Conservation (phyloP, 2,888 invertebrate species). For the Gerosis bhagava region DNA sequence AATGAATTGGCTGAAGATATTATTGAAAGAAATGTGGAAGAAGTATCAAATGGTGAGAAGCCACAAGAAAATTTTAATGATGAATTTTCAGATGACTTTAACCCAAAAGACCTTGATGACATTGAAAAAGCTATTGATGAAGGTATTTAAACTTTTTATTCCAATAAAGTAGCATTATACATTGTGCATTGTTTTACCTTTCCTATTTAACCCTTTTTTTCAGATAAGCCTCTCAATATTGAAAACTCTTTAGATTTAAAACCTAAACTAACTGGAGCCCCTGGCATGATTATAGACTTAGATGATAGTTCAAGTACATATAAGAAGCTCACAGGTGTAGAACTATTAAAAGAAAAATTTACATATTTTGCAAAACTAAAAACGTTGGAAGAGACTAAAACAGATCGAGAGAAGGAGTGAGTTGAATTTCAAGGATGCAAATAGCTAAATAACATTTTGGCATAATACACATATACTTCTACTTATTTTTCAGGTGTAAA, state of each 20-base stretch:
- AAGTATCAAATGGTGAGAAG: not conserved
- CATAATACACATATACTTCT: not conserved
- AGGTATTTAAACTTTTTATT: no score
- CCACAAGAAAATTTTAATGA: slow-evolving; percentile 35
- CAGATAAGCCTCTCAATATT: slow-evolving; percentile 25
- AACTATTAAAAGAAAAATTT: slow-evolving; percentile 87
- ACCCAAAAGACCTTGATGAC: slow-evolving; percentile 62
- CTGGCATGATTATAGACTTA: slow-evolving; percentile 74
- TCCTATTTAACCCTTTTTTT: no score
- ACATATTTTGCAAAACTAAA: slow-evolving; percentile 84
- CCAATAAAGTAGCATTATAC: no score
- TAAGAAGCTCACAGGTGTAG: slow-evolving; percentile 81
- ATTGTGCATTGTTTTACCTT: no score
- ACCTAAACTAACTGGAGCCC: slow-evolving; percentile 75
- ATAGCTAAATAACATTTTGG: no score
- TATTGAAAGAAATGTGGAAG: slow-evolving; percentile 16
- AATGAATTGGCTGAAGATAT: slow-evolving; percentile 1
- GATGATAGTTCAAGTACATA: slow-evolving; percentile 44
- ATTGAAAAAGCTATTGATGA: slow-evolving; percentile 58
- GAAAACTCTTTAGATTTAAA: slow-evolving; percentile 36
- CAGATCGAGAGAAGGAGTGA: slow-evolving; percentile 82
- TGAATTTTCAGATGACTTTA: slow-evolving; percentile 59
- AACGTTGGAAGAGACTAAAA: slow-evolving; percentile 74
- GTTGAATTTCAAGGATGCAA: no score
- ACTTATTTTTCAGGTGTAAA: slow-evolving; percentile 60